phyloP scores from a whole-genome alignment of 1,140 invertebrate genomes.

The Mactra quadrangularis region DNA sequence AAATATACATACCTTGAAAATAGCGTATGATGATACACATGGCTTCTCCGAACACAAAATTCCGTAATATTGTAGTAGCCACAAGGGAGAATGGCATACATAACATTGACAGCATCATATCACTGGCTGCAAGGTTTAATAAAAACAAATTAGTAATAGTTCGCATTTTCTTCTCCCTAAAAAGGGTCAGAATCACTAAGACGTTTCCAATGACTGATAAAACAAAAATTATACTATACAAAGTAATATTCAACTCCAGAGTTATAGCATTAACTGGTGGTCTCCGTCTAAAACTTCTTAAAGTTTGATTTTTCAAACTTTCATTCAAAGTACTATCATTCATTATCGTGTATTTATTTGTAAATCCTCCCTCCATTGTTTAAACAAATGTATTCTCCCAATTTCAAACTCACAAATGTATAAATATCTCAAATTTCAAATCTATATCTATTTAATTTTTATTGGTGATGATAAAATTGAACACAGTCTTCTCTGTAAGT shows the following conservation, averaged over 20 bases:
- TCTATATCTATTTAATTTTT: no score
- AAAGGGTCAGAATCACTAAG: constrained; percentile 91
- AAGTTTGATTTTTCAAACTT: constrained; percentile 1
- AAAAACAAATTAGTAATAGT: constrained; percentile 94
- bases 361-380: no score
- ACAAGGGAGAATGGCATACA: constrained; percentile 95
- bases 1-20: constrained; percentile 85
- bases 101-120: constrained; percentile 92
- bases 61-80: constrained; percentile 89
- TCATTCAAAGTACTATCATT: background rate
- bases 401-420: no score
- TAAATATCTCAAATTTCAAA: no score
- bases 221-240: constrained; percentile 90
- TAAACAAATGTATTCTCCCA: no score
- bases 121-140: constrained; percentile 89
- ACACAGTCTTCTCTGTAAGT: no score
- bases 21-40: constrained; percentile 94
- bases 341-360: no score
- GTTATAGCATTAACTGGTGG: background rate
- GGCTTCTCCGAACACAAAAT: constrained; percentile 92
- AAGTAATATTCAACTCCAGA: constrained; percentile 47
- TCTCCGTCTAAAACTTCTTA: background rate
- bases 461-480: no score
- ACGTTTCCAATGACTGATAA: constrained; percentile 91
- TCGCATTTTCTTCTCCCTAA: constrained; percentile 92